These are phyloP conservation scores for Regulus satrapa DNA, from an alignment of 2,113 vertebrate species.

Conservation along the genomic window DNA sequence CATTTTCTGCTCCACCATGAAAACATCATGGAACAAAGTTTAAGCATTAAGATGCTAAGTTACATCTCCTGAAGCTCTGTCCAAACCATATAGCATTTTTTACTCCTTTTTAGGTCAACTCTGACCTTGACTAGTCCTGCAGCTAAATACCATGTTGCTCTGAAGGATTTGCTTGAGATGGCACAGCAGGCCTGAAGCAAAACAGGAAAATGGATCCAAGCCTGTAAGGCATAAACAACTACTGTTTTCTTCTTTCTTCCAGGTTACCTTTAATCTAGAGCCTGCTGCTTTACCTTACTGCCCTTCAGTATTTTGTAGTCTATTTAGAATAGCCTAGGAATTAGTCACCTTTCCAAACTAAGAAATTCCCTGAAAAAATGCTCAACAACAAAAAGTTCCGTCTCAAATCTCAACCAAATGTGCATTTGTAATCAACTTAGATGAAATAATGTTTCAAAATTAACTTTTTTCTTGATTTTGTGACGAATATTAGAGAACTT, in stretches of 20 bases:
- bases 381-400: background rate
- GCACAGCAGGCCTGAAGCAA: slow-evolving; percentile 23
- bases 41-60: background rate
- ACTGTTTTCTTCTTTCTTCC: background rate
- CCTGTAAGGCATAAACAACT: background rate
- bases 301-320: background rate
- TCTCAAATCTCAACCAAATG: background rate
- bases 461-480: background rate
- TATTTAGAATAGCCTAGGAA: background rate
- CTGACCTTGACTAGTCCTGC: background rate
- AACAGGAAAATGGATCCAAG: background rate
- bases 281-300: background rate
- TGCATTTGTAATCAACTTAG: background rate
- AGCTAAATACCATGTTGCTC: slow-evolving; percentile 20
- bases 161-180: slow-evolving; percentile 49
- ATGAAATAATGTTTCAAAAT: background rate
- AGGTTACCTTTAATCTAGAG: background rate
- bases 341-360: background rate
- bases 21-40: background rate
- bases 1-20: background rate
- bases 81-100: background rate
- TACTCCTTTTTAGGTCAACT: slow-evolving; percentile 54
- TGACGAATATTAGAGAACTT: background rate
- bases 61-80: background rate
- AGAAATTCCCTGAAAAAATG: background rate